Evolutionary conservation across 2,888 invertebrate species (phyloP).

Genomic region (Papilio gigon): DNA sequence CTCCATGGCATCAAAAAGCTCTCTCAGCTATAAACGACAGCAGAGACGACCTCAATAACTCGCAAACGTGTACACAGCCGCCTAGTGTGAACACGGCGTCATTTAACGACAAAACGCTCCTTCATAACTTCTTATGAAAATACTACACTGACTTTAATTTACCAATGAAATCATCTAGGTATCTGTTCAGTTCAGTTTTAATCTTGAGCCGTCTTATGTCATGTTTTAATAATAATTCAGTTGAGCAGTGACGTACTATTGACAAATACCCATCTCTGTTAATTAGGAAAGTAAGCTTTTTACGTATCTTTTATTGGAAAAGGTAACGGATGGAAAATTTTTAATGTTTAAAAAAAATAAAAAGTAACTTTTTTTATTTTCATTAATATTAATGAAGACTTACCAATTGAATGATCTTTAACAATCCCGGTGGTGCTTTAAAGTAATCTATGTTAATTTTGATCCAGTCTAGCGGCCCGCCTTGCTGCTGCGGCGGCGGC

Average conservation of each 20-base stretch:
- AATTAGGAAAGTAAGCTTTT: not conserved
- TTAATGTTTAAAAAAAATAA: not conserved
- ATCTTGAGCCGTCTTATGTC: constrained; percentile 22
- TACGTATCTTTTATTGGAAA: not conserved
- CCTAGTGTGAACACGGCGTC: constrained; percentile 46
- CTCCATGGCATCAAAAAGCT: constrained; percentile 60
- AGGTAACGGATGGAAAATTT: not conserved
- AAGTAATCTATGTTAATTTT: constrained; percentile 91
- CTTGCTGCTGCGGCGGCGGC: constrained; percentile 78
- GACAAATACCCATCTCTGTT: not conserved
- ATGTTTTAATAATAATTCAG: constrained; percentile 26
- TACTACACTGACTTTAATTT: constrained; percentile 15
- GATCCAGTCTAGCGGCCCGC: constrained; percentile 85
- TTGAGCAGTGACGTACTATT: not conserved
- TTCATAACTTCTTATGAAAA: constrained; percentile 32
- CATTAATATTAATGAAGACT: constrained; percentile 66
- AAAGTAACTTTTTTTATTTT: not conserved
- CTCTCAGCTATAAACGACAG: constrained; percentile 59
- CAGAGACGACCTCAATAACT: constrained; percentile 61
- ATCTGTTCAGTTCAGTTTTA: constrained; percentile 3
- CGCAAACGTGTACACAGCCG: constrained; percentile 50
- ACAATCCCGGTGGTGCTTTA: constrained; percentile 89
- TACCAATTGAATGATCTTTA: constrained; percentile 92
- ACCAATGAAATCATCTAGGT: constrained; percentile 29
- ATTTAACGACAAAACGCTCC: constrained; percentile 40